These are phyloP conservation scores for Pseudochirops cupreus DNA, from an alignment of 2,797 vertebrate genomes.

Conservation along the genomic window DNA sequence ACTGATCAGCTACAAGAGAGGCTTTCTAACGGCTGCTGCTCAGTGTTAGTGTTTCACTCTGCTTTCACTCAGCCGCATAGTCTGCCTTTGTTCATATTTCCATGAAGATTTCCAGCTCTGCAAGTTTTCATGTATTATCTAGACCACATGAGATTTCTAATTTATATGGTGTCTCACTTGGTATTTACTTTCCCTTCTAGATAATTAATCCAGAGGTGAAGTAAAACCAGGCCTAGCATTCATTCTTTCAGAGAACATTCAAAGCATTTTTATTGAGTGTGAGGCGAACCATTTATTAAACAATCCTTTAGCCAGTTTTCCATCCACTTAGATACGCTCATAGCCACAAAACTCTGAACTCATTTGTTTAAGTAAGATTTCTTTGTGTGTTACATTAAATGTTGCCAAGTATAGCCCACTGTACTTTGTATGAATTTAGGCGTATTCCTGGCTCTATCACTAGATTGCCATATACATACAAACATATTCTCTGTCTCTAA, in stretches of 20 bases:
- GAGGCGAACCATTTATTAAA: conserved; percentile 28
- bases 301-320: conserved; percentile 23
- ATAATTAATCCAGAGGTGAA: conserved; percentile 53
- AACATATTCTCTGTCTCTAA: background rate
- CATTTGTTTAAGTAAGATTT: conserved; percentile 5
- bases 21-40: background rate
- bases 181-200: conserved; percentile 31
- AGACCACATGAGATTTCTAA: background rate
- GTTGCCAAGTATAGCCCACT: background rate
- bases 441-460: background rate
- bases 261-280: conserved; percentile 45
- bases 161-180: conserved; percentile 32
- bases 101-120: background rate
- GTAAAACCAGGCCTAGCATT: conserved; percentile 43
- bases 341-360: conserved; percentile 21
- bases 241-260: conserved; percentile 40
- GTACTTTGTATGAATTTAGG: background rate
- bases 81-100: background rate
- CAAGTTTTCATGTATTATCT: background rate
- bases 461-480: background rate
- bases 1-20: background rate
- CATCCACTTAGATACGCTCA: background rate
- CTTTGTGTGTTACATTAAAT: background rate
- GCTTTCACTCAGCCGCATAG: background rate
- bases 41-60: background rate